Percentiles rank a stretch among this genome's conserved stretches.
Evolutionary conservation across 2,797 vertebrate species (phyloP).

Genomic region (Rousettus madagascariensis): DNA sequence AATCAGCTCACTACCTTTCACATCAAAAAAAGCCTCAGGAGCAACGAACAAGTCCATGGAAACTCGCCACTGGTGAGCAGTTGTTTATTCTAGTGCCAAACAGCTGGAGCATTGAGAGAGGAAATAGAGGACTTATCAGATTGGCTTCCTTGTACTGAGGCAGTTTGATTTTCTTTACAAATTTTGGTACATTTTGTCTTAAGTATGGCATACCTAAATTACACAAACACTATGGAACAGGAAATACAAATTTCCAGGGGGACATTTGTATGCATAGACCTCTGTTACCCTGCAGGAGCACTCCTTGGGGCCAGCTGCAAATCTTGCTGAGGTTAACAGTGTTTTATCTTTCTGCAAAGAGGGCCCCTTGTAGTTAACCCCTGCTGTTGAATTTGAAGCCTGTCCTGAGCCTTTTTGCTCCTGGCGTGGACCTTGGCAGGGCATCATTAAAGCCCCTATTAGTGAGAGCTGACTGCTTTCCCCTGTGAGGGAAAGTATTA

Average conservation of each 20-base stretch:
- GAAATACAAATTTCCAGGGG: background rate
- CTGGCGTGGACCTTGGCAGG: background rate
- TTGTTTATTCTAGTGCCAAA: background rate
- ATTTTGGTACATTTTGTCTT: constrained; percentile 29
- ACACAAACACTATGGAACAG: background rate
- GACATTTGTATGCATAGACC: background rate
- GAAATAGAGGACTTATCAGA: constrained; percentile 1
- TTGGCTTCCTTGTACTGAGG: background rate
- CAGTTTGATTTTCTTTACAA: constrained; percentile 18
- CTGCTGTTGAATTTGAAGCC: background rate
- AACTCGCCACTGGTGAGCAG: background rate
- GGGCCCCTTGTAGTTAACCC: background rate
- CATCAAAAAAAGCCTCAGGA: background rate
- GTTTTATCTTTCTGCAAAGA: constrained; percentile 32
- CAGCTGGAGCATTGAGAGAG: background rate
- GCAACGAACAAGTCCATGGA: background rate
- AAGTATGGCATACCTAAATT: background rate
- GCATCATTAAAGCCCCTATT: constrained; percentile 25
- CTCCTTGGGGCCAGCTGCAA: background rate
- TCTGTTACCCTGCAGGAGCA: background rate
- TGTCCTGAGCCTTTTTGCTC: constrained; percentile 42
- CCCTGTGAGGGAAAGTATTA: background rate
- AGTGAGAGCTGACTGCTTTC: constrained; percentile 33
- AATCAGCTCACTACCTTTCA: background rate
- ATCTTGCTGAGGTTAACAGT: background rate